Evolutionary conservation across 2,797 vertebrate genomes (phyloP).

Genomic region (Argentina silus): DNA sequence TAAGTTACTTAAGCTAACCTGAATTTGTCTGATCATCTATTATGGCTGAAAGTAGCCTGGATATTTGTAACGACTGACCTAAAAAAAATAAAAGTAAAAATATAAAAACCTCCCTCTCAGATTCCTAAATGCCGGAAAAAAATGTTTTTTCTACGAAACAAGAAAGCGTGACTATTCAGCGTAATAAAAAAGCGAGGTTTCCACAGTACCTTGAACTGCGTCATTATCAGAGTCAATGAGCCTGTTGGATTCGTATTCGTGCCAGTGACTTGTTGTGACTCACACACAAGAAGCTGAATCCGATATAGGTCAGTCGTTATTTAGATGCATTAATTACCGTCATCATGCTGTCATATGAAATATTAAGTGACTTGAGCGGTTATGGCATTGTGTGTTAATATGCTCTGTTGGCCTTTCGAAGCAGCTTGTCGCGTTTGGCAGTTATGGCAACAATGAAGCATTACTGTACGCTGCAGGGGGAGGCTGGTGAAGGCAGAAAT

Average conservation of each 20-base stretch:
- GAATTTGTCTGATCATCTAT: no score
- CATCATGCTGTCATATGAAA: slow-evolving; percentile 13
- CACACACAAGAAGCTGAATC: neutral
- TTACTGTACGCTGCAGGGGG: no score
- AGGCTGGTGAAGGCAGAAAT: no score
- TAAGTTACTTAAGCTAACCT: no score
- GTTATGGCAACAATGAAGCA: neutral
- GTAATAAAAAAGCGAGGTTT: no score
- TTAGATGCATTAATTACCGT: neutral
- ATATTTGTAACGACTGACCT: no score
- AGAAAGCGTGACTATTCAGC: no score
- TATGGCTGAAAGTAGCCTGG: no score
- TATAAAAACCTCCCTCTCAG: no score
- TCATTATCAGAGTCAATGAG: neutral
- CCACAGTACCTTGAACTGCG: neutral
- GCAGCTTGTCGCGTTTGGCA: neutral
- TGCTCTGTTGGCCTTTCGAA: neutral
- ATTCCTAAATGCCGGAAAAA: no score
- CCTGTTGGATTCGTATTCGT: neutral
- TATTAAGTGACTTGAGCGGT: slow-evolving; percentile 1
- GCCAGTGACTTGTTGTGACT: neutral
- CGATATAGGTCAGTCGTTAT: slow-evolving; percentile 8
- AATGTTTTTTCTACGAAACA: no score
- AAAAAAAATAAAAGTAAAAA: no score
- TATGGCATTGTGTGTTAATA: neutral